phyloP scores from a whole-genome alignment of 2,888 invertebrate genomes.

The Megalurothrips usitatus region DNA sequence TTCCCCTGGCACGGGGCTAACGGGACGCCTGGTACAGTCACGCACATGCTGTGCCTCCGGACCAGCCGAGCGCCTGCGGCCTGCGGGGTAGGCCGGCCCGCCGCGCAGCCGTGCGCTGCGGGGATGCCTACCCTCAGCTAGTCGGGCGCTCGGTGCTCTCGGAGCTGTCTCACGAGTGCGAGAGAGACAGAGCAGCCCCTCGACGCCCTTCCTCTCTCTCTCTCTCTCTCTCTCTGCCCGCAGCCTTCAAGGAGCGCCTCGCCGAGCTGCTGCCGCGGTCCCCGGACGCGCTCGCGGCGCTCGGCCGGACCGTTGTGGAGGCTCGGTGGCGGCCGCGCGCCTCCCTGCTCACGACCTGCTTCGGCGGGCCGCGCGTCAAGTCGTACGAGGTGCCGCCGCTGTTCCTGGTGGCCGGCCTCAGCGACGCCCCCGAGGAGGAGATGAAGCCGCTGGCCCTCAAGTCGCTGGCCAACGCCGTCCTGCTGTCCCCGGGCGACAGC shows the following conservation, averaged over 20 bases:
- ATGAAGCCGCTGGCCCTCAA: background rate
- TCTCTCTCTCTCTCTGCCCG: background rate
- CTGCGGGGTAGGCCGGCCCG: background rate
- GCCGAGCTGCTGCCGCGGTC: background rate
- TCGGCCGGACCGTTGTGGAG: background rate
- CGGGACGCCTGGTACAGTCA: too few species aligned
- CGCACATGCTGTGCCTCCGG: too few species aligned
- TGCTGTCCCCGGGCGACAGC: background rate
- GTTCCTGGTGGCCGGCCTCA: constrained; percentile 5
- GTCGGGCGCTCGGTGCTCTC: too few species aligned
- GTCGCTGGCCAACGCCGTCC: background rate
- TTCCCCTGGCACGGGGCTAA: too few species aligned
- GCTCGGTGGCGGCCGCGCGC: background rate
- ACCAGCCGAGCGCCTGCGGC: too few species aligned
- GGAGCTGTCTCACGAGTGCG: background rate
- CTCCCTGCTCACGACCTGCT: background rate
- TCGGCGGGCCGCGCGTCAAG: background rate
- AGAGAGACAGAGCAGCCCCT: too few species aligned
- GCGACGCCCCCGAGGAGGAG: background rate
- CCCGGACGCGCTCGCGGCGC: background rate
- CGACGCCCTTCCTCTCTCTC: too few species aligned
- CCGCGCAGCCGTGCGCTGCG: background rate
- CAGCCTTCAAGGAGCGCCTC: constrained; percentile 7
- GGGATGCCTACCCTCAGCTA: too few species aligned
- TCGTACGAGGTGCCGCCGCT: background rate